Evolutionary conservation across 64 coral and sea anemone genomes (phyloP).

Genomic region (Anthopleura sola): DNA sequence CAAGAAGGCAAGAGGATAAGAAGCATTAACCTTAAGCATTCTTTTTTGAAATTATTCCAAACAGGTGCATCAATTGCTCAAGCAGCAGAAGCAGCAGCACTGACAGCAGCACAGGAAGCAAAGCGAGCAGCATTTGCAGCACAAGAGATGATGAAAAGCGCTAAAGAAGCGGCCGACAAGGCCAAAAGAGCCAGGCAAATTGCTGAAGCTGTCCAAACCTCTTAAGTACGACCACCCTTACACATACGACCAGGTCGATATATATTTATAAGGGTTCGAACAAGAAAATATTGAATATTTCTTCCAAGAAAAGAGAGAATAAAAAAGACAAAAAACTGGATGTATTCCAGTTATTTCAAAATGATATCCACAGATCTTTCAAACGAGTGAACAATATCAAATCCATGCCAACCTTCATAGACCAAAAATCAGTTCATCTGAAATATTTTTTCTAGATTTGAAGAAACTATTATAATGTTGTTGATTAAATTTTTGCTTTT

Average conservation of each 20-base stretch:
- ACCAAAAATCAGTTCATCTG: too few species aligned
- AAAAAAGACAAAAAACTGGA: not conserved
- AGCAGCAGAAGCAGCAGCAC: constrained; percentile 74
- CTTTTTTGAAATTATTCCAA: not conserved
- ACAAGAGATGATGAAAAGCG: constrained; percentile 57
- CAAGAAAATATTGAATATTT: not conserved
- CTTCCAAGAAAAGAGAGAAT: too few species aligned
- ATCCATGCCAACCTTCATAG: not conserved
- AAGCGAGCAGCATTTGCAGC: constrained; percentile 66
- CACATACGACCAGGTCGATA: not conserved
- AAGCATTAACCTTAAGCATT: too few species aligned
- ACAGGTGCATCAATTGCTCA: constrained; percentile 50
- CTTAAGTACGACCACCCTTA: not conserved
- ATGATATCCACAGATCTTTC: too few species aligned
- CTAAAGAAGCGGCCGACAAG: constrained; percentile 65
- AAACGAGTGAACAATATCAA: not conserved
- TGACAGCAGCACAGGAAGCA: constrained; percentile 79
- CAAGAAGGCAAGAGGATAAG: not conserved
- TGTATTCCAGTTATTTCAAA: too few species aligned
- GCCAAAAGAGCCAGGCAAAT: constrained; percentile 53
- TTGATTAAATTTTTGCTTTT: not conserved
- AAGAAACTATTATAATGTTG: not conserved
- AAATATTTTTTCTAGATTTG: too few species aligned
- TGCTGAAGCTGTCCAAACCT: constrained; percentile 19
- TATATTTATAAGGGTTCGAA: not conserved